A percentile compares a stretch with the other conserved stretches of the same genome.
Evolutionary conservation across 2,888 invertebrate genomes (phyloP).

Genomic region (Tipula unca): DNA sequence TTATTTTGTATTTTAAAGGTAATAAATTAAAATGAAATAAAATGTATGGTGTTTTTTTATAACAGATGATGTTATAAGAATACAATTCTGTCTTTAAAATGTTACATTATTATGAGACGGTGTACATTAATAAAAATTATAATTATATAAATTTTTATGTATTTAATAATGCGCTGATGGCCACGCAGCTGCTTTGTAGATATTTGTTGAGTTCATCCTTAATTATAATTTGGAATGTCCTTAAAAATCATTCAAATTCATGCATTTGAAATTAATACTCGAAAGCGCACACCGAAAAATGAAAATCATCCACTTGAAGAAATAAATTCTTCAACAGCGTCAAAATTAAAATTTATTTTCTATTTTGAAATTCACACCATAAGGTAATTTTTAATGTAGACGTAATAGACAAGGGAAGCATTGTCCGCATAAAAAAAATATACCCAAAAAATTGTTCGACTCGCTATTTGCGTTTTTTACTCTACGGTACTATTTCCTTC

Average conservation of each 20-base stretch:
- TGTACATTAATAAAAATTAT: background rate
- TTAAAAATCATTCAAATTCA: background rate
- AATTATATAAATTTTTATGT: too few species aligned
- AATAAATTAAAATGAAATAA: background rate
- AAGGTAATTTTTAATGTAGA: background rate
- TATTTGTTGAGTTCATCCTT: background rate
- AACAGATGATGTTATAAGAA: background rate
- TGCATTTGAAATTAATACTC: background rate
- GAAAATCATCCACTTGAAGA: background rate
- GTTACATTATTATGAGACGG: background rate
- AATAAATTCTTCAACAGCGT: background rate
- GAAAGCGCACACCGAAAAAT: background rate
- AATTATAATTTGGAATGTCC: background rate
- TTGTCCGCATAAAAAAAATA: background rate
- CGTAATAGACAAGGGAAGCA: background rate
- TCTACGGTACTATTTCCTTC: background rate
- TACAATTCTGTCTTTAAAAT: background rate
- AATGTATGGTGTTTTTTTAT: background rate
- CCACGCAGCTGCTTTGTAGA: background rate
- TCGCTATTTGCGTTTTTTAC: background rate
- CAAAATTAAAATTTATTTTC: background rate
- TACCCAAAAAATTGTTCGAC: background rate
- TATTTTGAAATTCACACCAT: background rate
- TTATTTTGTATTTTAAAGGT: background rate
- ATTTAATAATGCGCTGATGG: background rate